Conservation (phyloP, 2,888 invertebrate genomes). For the Amiota minor region DNA sequence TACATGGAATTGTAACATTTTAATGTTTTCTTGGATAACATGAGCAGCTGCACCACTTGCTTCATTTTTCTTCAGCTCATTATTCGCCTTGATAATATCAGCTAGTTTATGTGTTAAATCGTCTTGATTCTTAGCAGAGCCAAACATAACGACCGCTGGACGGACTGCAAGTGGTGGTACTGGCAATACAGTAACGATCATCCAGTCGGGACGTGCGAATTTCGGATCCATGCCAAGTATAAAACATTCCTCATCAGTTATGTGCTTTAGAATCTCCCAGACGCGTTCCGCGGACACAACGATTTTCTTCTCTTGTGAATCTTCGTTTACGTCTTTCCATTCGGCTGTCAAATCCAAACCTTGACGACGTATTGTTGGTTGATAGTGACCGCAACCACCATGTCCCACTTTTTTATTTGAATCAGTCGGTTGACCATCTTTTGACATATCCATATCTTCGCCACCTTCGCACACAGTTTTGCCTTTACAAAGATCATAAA, state of each 20-base stretch:
- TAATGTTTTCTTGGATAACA: conserved; percentile 96
- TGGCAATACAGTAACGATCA: conserved; percentile 97
- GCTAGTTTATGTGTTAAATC: conserved; percentile 99
- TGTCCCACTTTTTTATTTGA: conserved; percentile 79
- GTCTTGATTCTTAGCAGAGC: conserved; percentile 98
- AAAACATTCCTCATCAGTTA: conserved; percentile 96
- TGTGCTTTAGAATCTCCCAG: conserved; percentile 96
- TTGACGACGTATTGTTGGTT: conserved; percentile 90
- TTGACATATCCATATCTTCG: conserved; percentile 95
- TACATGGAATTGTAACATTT: conserved; percentile 98
- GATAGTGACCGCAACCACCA: conserved; percentile 98
- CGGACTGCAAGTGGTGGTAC: conserved; percentile 97
- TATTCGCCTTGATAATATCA: conserved; percentile 98
- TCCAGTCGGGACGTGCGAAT: conserved; percentile 99
- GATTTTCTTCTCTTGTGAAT: conserved; percentile 97
- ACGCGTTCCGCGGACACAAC: conserved; percentile 94
- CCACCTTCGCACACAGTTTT: conserved; percentile 99
- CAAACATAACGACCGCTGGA: conserved; percentile 97
- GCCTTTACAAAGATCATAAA: conserved; percentile 98
- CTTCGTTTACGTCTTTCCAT: conserved; percentile 99
- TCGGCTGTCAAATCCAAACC: conserved; percentile 96
- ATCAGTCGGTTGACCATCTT: conserved; percentile 79
- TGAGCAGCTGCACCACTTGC: conserved; percentile 97
- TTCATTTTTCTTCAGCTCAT: conserved; percentile 95
- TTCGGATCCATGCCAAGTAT: conserved; percentile 97